Percentiles rank a stretch among this genome's conserved stretches.
Conservation (phyloP, 2,888 invertebrate species). For the Gasteruption jaculator region DNA sequence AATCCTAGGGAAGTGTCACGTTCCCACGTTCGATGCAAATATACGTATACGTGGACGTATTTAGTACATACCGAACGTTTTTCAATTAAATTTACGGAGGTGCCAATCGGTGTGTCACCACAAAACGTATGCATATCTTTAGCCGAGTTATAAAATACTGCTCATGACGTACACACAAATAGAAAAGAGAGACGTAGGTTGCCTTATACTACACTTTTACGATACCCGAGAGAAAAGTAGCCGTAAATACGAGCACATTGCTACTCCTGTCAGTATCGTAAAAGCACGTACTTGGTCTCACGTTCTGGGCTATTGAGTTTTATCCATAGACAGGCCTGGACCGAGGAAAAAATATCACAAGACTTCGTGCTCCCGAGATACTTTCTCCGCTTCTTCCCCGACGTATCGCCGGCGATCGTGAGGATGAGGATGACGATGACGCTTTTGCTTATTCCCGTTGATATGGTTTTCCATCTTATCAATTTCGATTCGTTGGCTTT, state of each 20-base stretch:
- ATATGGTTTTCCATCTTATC: no score
- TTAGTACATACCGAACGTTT: no score
- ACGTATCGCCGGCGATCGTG: constrained; percentile 8
- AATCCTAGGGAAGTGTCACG: constrained; percentile 44
- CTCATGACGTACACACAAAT: neutral
- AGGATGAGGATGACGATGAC: constrained; percentile 16
- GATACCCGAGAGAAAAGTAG: constrained; percentile 23
- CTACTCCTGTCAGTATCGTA: neutral
- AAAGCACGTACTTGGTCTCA: constrained; percentile 19
- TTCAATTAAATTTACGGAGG: constrained; percentile 33
- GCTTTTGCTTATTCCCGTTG: no score
- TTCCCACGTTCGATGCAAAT: constrained; percentile 40
- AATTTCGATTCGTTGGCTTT: no score
- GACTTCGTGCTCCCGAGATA: constrained; percentile 18
- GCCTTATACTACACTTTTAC: no score
- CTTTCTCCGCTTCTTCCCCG: constrained; percentile 21
- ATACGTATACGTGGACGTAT: neutral
- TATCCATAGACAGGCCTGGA: constrained; percentile 12
- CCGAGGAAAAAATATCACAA: constrained; percentile 10
- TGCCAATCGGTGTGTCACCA: constrained; percentile 24
- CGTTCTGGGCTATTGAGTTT: constrained; percentile 23
- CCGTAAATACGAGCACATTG: constrained; percentile 17
- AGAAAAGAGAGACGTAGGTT: no score
- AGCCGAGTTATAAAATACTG: constrained; percentile 4
- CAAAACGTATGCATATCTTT: constrained; percentile 15